phyloP scores from a whole-genome alignment of 2,888 invertebrate species.

The Spialia ferax region DNA sequence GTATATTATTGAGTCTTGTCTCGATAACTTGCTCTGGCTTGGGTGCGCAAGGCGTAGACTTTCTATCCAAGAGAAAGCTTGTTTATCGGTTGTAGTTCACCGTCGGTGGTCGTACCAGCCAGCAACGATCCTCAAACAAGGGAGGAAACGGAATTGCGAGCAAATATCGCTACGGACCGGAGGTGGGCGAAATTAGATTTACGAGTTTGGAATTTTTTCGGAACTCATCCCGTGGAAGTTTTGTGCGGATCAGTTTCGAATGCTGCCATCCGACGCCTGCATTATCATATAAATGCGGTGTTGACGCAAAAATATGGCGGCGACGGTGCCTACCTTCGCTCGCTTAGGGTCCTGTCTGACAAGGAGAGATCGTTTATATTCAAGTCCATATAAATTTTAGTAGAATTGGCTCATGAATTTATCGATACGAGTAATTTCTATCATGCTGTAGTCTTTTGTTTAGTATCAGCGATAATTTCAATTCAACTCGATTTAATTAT shows the following conservation, averaged over 20 bases:
- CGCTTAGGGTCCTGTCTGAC: not conserved
- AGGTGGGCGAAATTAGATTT: slow-evolving; percentile 77
- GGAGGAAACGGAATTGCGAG: slow-evolving; percentile 54
- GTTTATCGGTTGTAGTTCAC: not conserved
- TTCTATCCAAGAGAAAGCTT: not conserved
- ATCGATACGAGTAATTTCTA: too few relatives aligned
- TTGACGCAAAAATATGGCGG: slow-evolving; percentile 81
- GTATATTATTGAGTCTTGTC: too few relatives aligned
- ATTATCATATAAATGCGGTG: slow-evolving; percentile 66
- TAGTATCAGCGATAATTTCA: too few relatives aligned
- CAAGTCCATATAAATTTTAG: too few relatives aligned
- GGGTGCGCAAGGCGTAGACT: too few relatives aligned
- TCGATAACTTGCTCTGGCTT: too few relatives aligned
- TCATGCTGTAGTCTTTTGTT: too few relatives aligned
- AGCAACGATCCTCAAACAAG: slow-evolving; percentile 48
- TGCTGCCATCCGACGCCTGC: slow-evolving; percentile 56
- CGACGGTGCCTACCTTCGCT: slow-evolving; percentile 42
- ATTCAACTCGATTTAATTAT: too few relatives aligned
- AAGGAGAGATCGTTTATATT: too few relatives aligned
- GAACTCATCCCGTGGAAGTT: slow-evolving; percentile 70
- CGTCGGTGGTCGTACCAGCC: not conserved
- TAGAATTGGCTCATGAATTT: too few relatives aligned
- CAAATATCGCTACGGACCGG: slow-evolving; percentile 69
- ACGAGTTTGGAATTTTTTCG: slow-evolving; percentile 79
- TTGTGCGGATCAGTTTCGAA: slow-evolving; percentile 72